Conservation (phyloP, 2,113 vertebrate species). For the Glareola pratincola region DNA sequence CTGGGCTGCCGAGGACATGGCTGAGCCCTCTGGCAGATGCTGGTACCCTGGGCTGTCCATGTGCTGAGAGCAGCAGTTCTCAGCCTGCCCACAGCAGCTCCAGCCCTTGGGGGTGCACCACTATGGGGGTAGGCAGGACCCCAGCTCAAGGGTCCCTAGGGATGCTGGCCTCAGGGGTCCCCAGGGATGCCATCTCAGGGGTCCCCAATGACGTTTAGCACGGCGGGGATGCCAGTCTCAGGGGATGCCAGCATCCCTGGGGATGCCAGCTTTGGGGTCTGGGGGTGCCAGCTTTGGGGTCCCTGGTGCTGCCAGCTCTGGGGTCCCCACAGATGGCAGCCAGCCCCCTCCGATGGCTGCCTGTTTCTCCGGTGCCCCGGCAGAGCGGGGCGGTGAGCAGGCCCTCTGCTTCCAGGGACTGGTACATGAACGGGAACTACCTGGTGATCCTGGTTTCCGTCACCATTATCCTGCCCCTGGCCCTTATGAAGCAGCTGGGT, state of each 20-base stretch:
- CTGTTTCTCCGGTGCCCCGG: background rate
- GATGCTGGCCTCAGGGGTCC: background rate
- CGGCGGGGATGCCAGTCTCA: background rate
- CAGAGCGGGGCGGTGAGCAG: background rate
- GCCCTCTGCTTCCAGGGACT: constrained; percentile 77
- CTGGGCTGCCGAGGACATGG: background rate
- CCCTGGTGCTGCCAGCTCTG: background rate
- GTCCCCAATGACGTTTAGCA: background rate
- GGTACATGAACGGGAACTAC: constrained; percentile 97
- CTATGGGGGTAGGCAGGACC: background rate
- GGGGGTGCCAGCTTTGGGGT: background rate
- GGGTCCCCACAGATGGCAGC: background rate
- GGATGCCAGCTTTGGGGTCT: too few relatives aligned
- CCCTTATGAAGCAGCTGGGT: constrained; percentile 98
- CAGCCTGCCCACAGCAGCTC: background rate
- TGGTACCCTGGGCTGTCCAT: background rate
- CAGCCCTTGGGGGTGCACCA: background rate
- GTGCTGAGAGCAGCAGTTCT: background rate
- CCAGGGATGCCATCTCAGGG: background rate
- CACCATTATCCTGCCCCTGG: constrained; percentile 88
- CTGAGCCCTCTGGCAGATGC: background rate
- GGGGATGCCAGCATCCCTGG: background rate
- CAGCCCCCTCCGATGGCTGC: background rate
- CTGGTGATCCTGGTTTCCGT: constrained; percentile 91
- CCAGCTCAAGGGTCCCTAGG: too few relatives aligned